A percentile compares a stretch with the other conserved stretches of the same genome.
Conservation (phyloP, 2,797 vertebrate species). For the Phataginus tetradactyla region DNA sequence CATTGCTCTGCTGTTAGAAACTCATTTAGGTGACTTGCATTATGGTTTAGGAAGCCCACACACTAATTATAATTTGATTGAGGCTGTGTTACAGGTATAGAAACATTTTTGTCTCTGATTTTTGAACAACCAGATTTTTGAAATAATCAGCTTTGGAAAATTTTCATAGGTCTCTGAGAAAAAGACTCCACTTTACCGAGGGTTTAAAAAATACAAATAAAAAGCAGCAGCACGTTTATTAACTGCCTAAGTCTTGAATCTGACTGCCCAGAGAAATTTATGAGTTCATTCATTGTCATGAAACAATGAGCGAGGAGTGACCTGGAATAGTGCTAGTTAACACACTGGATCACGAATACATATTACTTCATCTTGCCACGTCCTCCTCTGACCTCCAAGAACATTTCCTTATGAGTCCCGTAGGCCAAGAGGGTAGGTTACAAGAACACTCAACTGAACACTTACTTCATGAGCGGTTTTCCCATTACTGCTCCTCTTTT, state of each 20-base stretch:
- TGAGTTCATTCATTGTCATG: not conserved
- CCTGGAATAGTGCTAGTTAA: not conserved
- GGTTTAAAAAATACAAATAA: not conserved
- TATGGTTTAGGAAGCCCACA: not conserved
- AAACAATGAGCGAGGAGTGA: not conserved
- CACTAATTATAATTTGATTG: not conserved
- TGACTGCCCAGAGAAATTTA: not conserved
- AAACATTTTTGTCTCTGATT: not conserved
- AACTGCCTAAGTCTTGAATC: not conserved
- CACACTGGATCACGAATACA: too few species aligned
- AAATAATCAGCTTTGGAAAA: not conserved
- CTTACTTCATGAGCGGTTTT: not conserved
- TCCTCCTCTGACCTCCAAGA: not conserved
- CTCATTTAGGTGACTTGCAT: not conserved
- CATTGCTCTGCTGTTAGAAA: not conserved
- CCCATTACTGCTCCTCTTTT: not conserved
- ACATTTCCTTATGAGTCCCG: not conserved
- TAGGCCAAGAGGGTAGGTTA: not conserved
- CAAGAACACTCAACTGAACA: not conserved
- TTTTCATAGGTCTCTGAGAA: not conserved
- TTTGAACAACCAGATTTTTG: not conserved
- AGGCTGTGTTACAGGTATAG: not conserved
- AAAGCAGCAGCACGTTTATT: not conserved
- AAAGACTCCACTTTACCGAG: not conserved
- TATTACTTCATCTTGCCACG: not conserved